Evolutionary conservation across 2,113 vertebrate genomes (phyloP).

Genomic region (Spea multiplicata): DNA sequence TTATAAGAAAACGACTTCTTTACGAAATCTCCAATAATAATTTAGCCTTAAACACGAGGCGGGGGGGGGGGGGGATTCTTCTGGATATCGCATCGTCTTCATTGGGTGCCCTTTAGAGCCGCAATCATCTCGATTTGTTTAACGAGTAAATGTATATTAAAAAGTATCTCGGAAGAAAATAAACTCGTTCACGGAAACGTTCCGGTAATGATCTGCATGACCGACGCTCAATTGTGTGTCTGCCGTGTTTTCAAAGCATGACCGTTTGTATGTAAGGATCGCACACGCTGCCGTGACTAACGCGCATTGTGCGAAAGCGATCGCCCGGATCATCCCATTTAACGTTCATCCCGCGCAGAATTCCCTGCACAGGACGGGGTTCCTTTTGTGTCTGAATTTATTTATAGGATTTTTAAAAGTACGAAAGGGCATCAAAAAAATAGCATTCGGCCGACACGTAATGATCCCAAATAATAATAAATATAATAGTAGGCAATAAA

Average conservation of each 20-base stretch:
- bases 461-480: no score
- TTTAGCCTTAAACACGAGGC: neutral
- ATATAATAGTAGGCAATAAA: no score
- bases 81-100: neutral
- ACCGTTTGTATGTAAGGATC: constrained; percentile 26
- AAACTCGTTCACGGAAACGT: constrained; percentile 14
- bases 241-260: constrained; percentile 27
- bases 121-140: constrained; percentile 1
- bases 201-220: constrained; percentile 42
- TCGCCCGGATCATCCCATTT: constrained; percentile 33
- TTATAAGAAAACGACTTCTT: no score
- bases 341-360: constrained; percentile 26
- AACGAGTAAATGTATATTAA: constrained; percentile 10
- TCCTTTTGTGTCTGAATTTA: constrained; percentile 22
- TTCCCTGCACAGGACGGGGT: constrained; percentile 11
- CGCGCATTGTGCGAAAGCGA: constrained; percentile 31
- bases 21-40: neutral
- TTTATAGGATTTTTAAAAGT: neutral
- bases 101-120: neutral
- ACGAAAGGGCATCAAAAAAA: no score
- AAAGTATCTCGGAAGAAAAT: neutral
- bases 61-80: neutral
- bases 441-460: no score
- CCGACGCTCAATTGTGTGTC: constrained; percentile 24
- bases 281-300: constrained; percentile 21